Evolutionary conservation across 92 coral and sea anemone species (phyloP).

Genomic region (Umimayanthus kanabou): DNA sequence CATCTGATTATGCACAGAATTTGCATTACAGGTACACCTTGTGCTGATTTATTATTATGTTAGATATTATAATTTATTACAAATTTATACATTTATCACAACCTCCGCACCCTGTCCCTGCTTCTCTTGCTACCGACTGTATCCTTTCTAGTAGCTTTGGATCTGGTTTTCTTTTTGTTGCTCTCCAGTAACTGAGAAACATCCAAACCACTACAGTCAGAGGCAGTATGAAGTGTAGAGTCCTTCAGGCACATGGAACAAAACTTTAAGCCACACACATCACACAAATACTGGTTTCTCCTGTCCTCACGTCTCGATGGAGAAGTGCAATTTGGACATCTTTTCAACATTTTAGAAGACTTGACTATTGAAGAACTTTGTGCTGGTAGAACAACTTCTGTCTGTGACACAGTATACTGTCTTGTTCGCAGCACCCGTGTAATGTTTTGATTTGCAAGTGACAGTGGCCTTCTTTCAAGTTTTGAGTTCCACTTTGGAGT

Average conservation of each 20-base stretch:
- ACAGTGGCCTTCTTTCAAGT: constrained; percentile 9
- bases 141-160: constrained; percentile 10
- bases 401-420: not conserved
- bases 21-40: not conserved
- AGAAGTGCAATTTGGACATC: constrained; percentile 43
- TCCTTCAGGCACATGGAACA: constrained; percentile 36
- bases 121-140: constrained; percentile 36
- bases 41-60: not conserved
- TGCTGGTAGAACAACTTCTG: not conserved
- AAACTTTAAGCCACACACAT: constrained; percentile 28
- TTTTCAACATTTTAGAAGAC: not conserved
- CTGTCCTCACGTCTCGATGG: constrained; percentile 24
- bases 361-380: not conserved
- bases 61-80: not conserved
- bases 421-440: not conserved
- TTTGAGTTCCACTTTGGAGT: constrained; percentile 6
- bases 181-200: not conserved
- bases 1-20: not conserved
- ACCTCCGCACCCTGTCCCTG: constrained; percentile 32
- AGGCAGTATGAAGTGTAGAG: constrained; percentile 30
- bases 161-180: not conserved
- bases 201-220: constrained; percentile 32
- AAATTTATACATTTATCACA: not conserved
- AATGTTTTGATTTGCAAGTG: constrained; percentile 14
- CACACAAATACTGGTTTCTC: constrained; percentile 28